A percentile compares a stretch with the other conserved stretches of the same genome.
phyloP scores from a whole-genome alignment of 2,888 invertebrate species.

The Lepas anatifera region DNA sequence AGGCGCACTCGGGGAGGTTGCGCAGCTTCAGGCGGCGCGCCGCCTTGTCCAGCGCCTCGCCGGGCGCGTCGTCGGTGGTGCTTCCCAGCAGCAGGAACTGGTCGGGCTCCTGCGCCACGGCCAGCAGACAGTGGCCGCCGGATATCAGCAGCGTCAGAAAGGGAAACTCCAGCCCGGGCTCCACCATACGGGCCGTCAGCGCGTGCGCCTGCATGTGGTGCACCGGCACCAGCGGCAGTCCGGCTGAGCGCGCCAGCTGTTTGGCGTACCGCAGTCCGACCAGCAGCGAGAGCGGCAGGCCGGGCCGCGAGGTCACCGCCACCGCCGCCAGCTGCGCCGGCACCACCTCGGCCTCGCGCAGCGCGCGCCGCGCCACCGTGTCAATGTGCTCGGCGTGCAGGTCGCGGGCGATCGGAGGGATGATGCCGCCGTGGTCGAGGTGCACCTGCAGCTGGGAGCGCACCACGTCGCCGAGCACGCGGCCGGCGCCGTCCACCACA shows the following conservation, averaged over 20 bases:
- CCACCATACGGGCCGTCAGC: slow-evolving; percentile 64
- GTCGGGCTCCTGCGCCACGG: slow-evolving; percentile 54
- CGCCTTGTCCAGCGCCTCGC: slow-evolving; percentile 88
- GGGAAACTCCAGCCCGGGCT: slow-evolving; percentile 56
- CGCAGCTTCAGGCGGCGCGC: slow-evolving; percentile 71
- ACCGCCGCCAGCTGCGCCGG: slow-evolving; percentile 66
- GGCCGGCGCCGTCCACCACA: slow-evolving; percentile 57
- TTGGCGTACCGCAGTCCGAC: slow-evolving; percentile 37
- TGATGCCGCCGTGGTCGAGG: slow-evolving; percentile 64
- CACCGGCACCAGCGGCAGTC: slow-evolving; percentile 70
- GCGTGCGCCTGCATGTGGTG: slow-evolving; percentile 99
- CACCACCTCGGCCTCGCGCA: slow-evolving; percentile 46
- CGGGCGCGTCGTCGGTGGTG: slow-evolving; percentile 73
- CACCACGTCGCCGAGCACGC: slow-evolving; percentile 64
- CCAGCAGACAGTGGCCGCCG: slow-evolving; percentile 81
- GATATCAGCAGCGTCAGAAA: slow-evolving; percentile 80
- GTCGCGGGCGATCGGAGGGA: slow-evolving; percentile 71
- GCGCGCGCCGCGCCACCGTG: slow-evolving; percentile 51
- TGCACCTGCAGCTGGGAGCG: slow-evolving; percentile 59
- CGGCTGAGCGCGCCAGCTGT: slow-evolving; percentile 28
- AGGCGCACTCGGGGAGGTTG: slow-evolving; percentile 58
- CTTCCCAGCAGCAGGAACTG: slow-evolving; percentile 69
- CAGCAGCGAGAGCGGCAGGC: slow-evolving; percentile 59
- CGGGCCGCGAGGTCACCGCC: slow-evolving; percentile 83
- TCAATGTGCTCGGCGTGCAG: slow-evolving; percentile 69